Percentiles rank a stretch among this genome's conserved stretches.
Evolutionary conservation across 2,888 invertebrate genomes (phyloP).

Genomic region (Spialia ferax): DNA sequence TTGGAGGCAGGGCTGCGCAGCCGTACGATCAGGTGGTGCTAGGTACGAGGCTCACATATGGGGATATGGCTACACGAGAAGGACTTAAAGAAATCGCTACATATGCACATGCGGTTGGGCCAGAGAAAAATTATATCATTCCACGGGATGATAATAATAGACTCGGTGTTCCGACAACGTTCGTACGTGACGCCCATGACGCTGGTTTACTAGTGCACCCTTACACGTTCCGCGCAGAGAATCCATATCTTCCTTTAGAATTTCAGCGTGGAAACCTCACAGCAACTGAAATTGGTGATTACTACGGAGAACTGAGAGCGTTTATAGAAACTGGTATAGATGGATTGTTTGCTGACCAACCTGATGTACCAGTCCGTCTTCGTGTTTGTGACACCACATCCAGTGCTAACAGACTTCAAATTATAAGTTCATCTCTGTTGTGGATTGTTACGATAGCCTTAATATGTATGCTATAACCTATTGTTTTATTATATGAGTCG

Average conservation of each 20-base stretch:
- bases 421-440: background rate
- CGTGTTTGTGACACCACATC: constrained; percentile 44
- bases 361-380: constrained; percentile 63
- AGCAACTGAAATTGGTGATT: constrained; percentile 60
- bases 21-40: constrained; percentile 66
- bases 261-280: constrained; percentile 57
- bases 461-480: background rate
- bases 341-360: constrained; percentile 76
- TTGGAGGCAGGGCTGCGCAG: constrained; percentile 55
- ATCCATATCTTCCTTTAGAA: constrained; percentile 68
- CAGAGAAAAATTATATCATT: constrained; percentile 74
- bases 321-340: constrained; percentile 74
- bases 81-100: constrained; percentile 70
- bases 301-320: constrained; percentile 65
- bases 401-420: constrained; percentile 4
- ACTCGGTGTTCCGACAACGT: constrained; percentile 63
- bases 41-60: constrained; percentile 66
- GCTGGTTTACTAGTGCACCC: constrained; percentile 74
- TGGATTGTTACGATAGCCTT: background rate
- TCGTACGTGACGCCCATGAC: constrained; percentile 70
- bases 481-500: background rate
- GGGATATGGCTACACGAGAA: constrained; percentile 68
- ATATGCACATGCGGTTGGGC: constrained; percentile 76
- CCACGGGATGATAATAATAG: constrained; percentile 64
- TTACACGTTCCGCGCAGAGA: constrained; percentile 78